These are phyloP conservation scores for Cyanoramphus novaezelandiae DNA, from an alignment of 2,113 vertebrate species.

Conservation along the genomic window DNA sequence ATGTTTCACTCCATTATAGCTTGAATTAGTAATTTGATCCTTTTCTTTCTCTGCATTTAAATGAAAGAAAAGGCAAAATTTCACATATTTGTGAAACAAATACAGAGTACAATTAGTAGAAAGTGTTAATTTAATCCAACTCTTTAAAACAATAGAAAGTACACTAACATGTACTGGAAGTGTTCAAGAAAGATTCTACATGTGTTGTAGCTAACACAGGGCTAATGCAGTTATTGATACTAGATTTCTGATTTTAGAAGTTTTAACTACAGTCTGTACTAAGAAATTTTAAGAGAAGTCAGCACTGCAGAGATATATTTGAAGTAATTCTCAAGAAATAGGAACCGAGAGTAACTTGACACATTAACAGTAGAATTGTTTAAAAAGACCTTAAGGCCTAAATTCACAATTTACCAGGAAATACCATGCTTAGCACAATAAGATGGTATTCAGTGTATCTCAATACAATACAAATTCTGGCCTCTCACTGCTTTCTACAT, in stretches of 20 bases:
- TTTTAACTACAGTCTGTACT: neutral
- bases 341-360: neutral
- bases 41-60: slow-evolving; percentile 19
- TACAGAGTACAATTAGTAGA: neutral
- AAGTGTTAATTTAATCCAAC: neutral
- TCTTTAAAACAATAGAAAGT: neutral
- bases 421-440: neutral
- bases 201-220: neutral
- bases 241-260: neutral
- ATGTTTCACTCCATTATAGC: neutral
- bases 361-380: neutral
- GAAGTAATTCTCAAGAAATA: slow-evolving; percentile 21
- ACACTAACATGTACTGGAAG: neutral
- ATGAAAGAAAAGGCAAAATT: slow-evolving; percentile 18
- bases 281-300: slow-evolving; percentile 15
- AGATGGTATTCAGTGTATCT: neutral
- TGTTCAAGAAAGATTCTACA: neutral
- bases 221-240: neutral
- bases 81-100: slow-evolving; percentile 38
- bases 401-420: neutral
- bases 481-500: neutral
- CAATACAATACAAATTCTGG: neutral
- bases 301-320: neutral
- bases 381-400: neutral
- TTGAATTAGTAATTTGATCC: slow-evolving; percentile 13